Base-by-base conservation (phyloP, 2,113 vertebrate species). In the Carlito syrichta region DNA sequence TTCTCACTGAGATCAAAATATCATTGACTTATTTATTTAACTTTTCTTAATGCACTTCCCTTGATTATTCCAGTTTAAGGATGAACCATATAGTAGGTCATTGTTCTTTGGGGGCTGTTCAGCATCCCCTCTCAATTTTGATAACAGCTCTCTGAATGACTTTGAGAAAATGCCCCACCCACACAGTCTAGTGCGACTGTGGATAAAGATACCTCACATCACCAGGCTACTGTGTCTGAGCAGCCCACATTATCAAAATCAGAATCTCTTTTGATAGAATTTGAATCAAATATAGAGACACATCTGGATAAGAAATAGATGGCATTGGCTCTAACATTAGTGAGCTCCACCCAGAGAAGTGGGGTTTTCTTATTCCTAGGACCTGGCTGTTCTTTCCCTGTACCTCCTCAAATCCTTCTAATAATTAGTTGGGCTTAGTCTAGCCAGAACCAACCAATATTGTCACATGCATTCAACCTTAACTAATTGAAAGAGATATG, bases 1-100 rank as follows among this genome's bases (percentile, higher is more conserved):
- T 76, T 87, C 19, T 90, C 77, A 63, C 17, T 84, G 58, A 52
- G 12, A 94, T 73, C 40, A 85, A 95, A 97, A 78, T 62, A 32
- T 25, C 48, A 89, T 22, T 86, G 19, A 63, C 58, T 73, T 2
- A 86, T 56, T 83, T 48, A 60, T 54, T 93, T 22, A 77, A 50
- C 22, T 68, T 76, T 62, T 81, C 25, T 87, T 79, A 69, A 54
- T 79, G 52, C 43, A 43, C 6, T 88, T 35, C 8, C 27, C 3
- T 56, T 73, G 23, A 85, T 92, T 78, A 74, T 0, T 94, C 30
- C 10, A 60, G 50, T 22, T 77, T 38, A 62, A 22, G 11, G 20
- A 48, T 32, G 32, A 92, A 87, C 5, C 71, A 35, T 50, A 23
- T 16, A 66, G 4, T 43, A 87, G 22, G 5, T 10, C n/a, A 35